Base-by-base conservation (phyloP, 2,797 vertebrate genomes). In the Hoplostethus mediterraneus region DNA sequence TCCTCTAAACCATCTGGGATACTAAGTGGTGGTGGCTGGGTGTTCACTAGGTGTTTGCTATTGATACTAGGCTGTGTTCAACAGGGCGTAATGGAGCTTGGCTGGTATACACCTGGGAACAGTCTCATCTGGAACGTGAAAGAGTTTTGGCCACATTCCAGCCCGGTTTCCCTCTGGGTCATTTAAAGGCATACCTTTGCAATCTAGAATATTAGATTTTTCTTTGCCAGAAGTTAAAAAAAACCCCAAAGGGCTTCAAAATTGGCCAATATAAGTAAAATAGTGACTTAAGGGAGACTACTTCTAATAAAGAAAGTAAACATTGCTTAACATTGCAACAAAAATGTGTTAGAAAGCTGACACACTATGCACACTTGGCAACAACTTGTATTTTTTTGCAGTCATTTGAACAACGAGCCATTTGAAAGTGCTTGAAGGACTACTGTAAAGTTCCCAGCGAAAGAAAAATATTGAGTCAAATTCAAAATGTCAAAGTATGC, bases 41-140 rank as follows among this genome's bases (percentile, higher is more conserved):
- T 59, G 6, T 61, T 75, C 77, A 86, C 84, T 17, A 1, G 66
- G 71, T 80, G 80, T 5, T 14, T 28, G 38, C 10, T 44, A 31
- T 42, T 55, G 13, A 55, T 33, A 55, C 30, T 66, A 44, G 33
- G 53, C 42, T 60, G 0, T 54, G 9, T 13, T 21, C 12, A 75
- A 33, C 10, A 10, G 12, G 25, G 9, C 30, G 6, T 13, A 47
- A 30, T 40, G 30, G 52, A 75, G 65, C 2, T 52, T 44, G 48
- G 38, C 30, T 31, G 33, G 6, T 60, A 30, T 49, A 31, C 42
- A 59, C 17, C 52, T 63, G 12, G 8, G 21, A 53, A 28, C 51
- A 14, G 53, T 55, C 53, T 31, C 40, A 10, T 42, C 2, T 42
- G 30, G 12, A 52, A 21, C 11, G 47, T 44, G 6, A 36, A 17